These are phyloP conservation scores for Plodia interpunctella DNA, from an alignment of 1,140 invertebrate species.

Conservation along the genomic window DNA sequence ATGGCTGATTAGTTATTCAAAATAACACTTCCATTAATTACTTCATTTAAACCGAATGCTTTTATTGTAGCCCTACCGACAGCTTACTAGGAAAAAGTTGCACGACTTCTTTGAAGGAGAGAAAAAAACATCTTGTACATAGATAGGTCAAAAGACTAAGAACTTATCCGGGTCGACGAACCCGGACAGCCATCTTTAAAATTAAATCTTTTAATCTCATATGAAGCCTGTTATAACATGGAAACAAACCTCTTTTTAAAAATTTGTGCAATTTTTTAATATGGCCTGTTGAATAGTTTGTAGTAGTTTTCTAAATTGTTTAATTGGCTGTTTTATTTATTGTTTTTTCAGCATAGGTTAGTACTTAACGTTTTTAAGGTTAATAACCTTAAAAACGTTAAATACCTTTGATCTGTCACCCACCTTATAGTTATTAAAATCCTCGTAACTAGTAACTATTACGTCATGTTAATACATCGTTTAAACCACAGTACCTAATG, in stretches of 20 bases:
- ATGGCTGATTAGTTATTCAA: no score
- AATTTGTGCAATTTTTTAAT: neutral
- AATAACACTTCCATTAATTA: no score
- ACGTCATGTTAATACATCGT: neutral
- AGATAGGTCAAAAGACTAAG: conserved; percentile 27
- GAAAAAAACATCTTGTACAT: neutral
- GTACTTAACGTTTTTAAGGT: no score
- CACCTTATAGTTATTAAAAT: no score
- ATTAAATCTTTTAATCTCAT: conserved; percentile 5
- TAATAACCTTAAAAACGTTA: no score
- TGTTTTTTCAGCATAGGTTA: no score
- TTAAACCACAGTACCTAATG: neutral
- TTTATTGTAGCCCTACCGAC: conserved; percentile 1
- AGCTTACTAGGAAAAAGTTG: neutral
- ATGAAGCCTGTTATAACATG: neutral
- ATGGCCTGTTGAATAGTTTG: no score
- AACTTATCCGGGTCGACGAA: conserved; percentile 44
- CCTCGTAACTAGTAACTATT: neutral
- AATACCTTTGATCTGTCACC: no score
- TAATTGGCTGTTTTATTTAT: no score
- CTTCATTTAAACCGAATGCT: conserved; percentile 1
- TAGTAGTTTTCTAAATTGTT: no score
- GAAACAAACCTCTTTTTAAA: neutral
- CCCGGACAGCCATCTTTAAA: conserved; percentile 22
- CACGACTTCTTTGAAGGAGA: neutral